Percentiles rank a stretch among this genome's conserved stretches.
phyloP scores from a whole-genome alignment of 2,797 vertebrate genomes.

The Botia almorhae region DNA sequence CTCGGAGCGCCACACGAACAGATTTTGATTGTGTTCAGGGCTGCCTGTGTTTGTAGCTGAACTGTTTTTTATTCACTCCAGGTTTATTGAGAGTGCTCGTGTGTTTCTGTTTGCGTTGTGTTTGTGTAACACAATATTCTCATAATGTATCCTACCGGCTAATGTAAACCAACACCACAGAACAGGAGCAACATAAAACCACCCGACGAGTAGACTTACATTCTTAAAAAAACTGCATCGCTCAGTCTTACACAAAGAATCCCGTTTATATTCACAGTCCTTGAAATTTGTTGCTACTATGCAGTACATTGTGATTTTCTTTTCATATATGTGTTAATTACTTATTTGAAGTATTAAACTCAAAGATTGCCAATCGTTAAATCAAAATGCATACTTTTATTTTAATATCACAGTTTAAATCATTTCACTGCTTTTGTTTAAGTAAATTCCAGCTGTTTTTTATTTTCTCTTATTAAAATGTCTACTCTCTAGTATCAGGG shows the following conservation, averaged over 20 bases:
- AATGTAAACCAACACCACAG: not conserved
- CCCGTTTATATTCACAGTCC: not conserved
- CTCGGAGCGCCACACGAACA: not conserved
- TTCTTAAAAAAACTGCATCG: not conserved
- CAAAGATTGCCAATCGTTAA: no score
- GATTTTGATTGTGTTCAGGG: not conserved
- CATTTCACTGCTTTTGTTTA: no score
- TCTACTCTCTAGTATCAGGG: no score
- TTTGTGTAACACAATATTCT: not conserved
- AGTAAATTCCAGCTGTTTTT: no score
- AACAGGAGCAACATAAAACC: conserved; percentile 9
- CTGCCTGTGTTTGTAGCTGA: not conserved
- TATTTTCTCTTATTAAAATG: no score
- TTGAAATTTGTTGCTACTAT: not conserved
- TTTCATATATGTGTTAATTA: no score
- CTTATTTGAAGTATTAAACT: not conserved
- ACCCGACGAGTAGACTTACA: not conserved
- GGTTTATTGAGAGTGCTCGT: not conserved
- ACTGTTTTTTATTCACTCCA: no score
- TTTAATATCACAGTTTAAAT: no score
- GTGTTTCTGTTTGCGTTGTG: not conserved
- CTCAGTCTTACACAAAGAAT: not conserved
- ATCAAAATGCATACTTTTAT: no score
- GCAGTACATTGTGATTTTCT: not conserved
- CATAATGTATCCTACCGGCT: not conserved